Percentiles rank a stretch among this genome's conserved stretches.
Conservation (phyloP, 2,888 invertebrate genomes). For the Mesorhabditis spiculigera region DNA sequence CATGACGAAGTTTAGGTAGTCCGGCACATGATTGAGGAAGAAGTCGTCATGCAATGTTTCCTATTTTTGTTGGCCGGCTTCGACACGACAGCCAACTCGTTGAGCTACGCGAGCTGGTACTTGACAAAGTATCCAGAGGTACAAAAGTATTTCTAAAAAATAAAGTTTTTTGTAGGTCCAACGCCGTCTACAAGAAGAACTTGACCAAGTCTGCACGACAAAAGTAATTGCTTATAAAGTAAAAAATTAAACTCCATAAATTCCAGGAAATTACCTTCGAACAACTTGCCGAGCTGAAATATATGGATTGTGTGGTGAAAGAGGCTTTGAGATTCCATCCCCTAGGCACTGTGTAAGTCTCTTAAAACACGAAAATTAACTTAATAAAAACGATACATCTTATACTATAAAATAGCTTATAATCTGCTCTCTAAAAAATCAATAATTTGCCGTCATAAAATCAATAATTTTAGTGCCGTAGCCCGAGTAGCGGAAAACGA, state of each 20-base stretch:
- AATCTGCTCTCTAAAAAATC: not conserved
- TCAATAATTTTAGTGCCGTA: not conserved
- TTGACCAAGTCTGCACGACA: constrained; percentile 18
- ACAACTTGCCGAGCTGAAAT: constrained; percentile 26
- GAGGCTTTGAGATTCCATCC: constrained; percentile 33
- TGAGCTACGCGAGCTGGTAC: constrained; percentile 61
- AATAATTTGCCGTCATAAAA: not conserved
- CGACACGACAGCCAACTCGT: constrained; percentile 63
- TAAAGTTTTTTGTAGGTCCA: not conserved
- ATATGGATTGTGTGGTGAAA: constrained; percentile 31
- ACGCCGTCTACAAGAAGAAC: constrained; percentile 21
- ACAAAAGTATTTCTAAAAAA: no score
- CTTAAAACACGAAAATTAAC: constrained; percentile 4
- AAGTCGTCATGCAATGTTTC: constrained; percentile 59
- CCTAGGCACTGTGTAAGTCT: constrained; percentile 24
- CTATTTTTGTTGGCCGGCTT: constrained; percentile 64
- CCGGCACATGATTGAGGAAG: constrained; percentile 26
- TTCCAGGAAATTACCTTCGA: constrained; percentile 24
- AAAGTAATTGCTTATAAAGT: not conserved
- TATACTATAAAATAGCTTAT: not conserved
- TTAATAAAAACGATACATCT: no score
- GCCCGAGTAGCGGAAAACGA: not conserved
- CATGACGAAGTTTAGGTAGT: no score
- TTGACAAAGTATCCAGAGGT: constrained; percentile 60
- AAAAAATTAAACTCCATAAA: no score